Evolutionary conservation across 2,797 vertebrate genomes (phyloP).

Genomic region (Spea hammondii): DNA sequence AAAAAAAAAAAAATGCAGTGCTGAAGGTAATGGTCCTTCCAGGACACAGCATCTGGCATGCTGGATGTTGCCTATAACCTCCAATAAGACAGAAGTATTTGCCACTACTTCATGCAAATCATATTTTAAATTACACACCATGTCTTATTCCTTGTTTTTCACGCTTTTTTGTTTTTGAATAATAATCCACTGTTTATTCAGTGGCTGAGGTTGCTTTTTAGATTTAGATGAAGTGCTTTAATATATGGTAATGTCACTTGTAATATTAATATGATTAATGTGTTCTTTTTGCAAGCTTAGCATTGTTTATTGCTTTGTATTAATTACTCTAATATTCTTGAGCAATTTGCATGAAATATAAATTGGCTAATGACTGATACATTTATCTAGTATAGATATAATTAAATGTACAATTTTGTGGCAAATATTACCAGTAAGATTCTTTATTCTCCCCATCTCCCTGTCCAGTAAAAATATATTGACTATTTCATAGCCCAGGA

Average conservation of each 20-base stretch:
- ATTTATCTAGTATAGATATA: not conserved
- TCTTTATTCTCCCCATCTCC: not conserved
- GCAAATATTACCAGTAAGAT: not conserved
- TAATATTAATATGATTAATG: constrained; percentile 13
- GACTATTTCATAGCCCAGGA: too few species aligned
- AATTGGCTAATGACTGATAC: not conserved
- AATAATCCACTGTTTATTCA: not conserved
- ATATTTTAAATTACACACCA: too few species aligned
- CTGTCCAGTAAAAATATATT: not conserved
- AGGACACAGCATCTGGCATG: too few species aligned
- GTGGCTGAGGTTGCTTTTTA: not conserved
- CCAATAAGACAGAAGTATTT: too few species aligned
- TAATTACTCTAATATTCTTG: not conserved
- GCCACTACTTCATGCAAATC: too few species aligned
- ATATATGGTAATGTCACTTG: not conserved
- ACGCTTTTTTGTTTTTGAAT: not conserved
- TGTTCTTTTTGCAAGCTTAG: not conserved
- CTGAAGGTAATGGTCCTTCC: too few species aligned
- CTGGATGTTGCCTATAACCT: too few species aligned
- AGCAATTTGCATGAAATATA: not conserved
- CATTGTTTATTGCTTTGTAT: constrained; percentile 4
- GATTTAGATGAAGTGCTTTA: not conserved
- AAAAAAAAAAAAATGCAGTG: too few species aligned
- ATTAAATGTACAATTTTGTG: not conserved
- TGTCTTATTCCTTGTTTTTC: too few species aligned